phyloP scores from a whole-genome alignment of 2,888 invertebrate species.

The Brassicogethes aeneus region DNA sequence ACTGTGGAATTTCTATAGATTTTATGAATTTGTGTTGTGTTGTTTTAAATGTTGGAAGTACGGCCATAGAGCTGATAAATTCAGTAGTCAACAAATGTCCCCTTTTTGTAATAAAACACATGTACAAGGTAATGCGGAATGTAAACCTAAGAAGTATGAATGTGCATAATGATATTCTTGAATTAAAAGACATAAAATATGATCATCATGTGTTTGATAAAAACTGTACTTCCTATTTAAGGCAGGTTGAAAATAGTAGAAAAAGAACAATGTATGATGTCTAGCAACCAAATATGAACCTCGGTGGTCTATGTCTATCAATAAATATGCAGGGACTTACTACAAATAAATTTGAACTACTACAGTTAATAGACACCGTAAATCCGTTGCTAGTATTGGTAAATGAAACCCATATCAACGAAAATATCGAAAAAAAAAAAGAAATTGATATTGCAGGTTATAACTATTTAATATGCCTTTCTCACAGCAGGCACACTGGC shows the following conservation, averaged over 20 bases:
- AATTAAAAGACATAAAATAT: neutral
- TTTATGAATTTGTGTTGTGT: neutral
- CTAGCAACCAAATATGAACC: neutral
- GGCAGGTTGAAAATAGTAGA: constrained; percentile 1
- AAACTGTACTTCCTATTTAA: neutral
- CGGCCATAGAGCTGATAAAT: neutral
- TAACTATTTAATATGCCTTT: constrained; percentile 1
- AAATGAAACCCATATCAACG: neutral
- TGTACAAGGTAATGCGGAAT: neutral
- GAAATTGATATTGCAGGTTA: neutral
- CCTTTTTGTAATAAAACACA: neutral
- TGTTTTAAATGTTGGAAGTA: neutral
- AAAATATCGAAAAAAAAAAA: neutral
- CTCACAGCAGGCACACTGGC: neutral
- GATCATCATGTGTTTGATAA: neutral
- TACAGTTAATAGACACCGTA: neutral
- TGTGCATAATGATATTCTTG: neutral
- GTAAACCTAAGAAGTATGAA: neutral
- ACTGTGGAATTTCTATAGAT: neutral
- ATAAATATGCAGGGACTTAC: neutral
- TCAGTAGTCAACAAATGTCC: neutral
- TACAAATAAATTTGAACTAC: neutral
- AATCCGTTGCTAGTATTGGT: neutral
- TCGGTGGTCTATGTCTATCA: neutral
- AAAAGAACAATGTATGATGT: neutral